phyloP scores from a whole-genome alignment of 2,888 invertebrate genomes.

The Rhagium mordax region DNA sequence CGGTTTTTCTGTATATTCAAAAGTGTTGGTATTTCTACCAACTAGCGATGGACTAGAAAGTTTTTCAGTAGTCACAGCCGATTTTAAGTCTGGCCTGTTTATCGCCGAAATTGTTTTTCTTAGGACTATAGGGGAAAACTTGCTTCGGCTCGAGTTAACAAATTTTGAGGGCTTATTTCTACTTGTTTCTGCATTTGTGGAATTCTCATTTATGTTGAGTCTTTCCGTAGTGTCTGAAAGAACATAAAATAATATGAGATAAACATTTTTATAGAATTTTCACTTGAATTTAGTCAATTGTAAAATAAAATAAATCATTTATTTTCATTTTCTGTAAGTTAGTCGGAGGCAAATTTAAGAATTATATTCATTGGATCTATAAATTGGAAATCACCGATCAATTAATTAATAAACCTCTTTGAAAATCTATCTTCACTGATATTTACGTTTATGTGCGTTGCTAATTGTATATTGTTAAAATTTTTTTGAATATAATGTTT shows the following conservation, averaged over 20 bases:
- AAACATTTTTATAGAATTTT: not conserved
- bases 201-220: conserved; percentile 30
- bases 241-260: not conserved
- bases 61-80: conserved; percentile 53
- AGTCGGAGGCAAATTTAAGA: too few species aligned
- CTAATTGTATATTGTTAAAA: too few species aligned
- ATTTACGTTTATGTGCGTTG: too few species aligned
- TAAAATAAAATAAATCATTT: too few species aligned
- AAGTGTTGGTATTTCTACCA: conserved; percentile 45
- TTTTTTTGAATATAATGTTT: too few species aligned
- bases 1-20: conserved; percentile 18
- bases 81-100: conserved; percentile 52
- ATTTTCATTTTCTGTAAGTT: too few species aligned
- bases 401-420: too few species aligned
- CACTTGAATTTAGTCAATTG: too few species aligned
- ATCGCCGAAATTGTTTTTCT: conserved; percentile 52
- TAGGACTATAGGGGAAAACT: conserved; percentile 58
- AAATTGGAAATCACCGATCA: too few species aligned
- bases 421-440: too few species aligned
- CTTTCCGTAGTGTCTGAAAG: conserved; percentile 43
- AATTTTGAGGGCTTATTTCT: conserved; percentile 42
- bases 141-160: conserved; percentile 41
- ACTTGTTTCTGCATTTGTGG: conserved; percentile 25
- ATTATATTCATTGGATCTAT: too few species aligned
- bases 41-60: conserved; percentile 66